Evolutionary conservation across 2,797 vertebrate species (phyloP).

Genomic region (Rachycentron canadum): DNA sequence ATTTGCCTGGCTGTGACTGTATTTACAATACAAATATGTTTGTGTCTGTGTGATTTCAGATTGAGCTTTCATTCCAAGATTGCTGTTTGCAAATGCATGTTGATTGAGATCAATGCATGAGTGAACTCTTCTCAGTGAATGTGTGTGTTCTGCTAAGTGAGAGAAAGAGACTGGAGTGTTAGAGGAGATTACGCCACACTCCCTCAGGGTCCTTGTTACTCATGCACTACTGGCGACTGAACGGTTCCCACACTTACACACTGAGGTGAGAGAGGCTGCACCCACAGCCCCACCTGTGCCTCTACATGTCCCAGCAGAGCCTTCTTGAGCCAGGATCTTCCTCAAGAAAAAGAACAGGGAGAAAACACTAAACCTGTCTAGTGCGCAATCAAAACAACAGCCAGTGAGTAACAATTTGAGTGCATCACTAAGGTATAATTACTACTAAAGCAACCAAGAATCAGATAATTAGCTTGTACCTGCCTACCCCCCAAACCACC

Average conservation of each 20-base stretch:
- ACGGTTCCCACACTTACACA: constrained; percentile 87
- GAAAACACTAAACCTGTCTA: constrained; percentile 72
- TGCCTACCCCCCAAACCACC: constrained; percentile 40
- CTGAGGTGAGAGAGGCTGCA: constrained; percentile 83
- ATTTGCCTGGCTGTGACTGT: constrained; percentile 58
- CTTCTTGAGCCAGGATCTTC: constrained; percentile 74
- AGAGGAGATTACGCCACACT: constrained; percentile 86
- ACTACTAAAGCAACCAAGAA: constrained; percentile 68
- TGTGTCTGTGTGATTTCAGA: constrained; percentile 61
- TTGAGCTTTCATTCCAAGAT: constrained; percentile 71
- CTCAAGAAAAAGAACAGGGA: constrained; percentile 73
- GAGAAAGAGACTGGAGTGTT: constrained; percentile 77
- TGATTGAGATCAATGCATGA: constrained; percentile 68
- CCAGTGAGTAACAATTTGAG: constrained; percentile 66
- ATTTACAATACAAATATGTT: constrained; percentile 72
- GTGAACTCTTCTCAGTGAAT: constrained; percentile 47
- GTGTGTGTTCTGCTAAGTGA: constrained; percentile 75
- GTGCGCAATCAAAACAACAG: constrained; percentile 77
- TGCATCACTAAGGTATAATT: constrained; percentile 76
- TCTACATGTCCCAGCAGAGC: constrained; percentile 83
- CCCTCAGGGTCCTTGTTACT: constrained; percentile 85
- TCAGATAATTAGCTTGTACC: constrained; percentile 68
- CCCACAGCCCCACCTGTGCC: constrained; percentile 84
- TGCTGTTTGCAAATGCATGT: constrained; percentile 72
- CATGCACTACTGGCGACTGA: constrained; percentile 82